A percentile compares a stretch with the other conserved stretches of the same genome.
Evolutionary conservation across 2,113 vertebrate species (phyloP).

Genomic region (Hemicordylus capensis): DNA sequence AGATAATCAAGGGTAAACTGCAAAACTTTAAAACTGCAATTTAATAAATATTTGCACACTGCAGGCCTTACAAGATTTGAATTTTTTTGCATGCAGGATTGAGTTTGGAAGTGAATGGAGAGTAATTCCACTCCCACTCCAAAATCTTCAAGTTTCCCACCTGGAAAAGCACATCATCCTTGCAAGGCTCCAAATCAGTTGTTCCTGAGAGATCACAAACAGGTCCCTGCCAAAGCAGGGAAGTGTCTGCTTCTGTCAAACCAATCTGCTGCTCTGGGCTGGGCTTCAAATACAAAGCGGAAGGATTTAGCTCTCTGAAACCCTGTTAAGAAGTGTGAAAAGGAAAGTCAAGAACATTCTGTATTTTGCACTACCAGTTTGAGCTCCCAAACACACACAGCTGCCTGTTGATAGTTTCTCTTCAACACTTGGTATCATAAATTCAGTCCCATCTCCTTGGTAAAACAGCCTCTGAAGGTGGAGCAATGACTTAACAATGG

Average conservation of each 20-base stretch:
- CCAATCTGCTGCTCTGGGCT: slow-evolving; percentile 7
- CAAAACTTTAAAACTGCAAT: background rate
- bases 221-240: slow-evolving; percentile 43
- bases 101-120: background rate
- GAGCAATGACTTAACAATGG: background rate
- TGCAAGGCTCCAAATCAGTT: background rate
- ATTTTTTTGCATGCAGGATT: background rate
- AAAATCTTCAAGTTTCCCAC: slow-evolving; percentile 27
- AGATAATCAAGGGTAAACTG: too few relatives aligned
- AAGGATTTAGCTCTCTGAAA: slow-evolving; percentile 76
- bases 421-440: background rate
- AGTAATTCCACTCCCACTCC: too few relatives aligned
- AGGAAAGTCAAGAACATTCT: accelerated
- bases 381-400: background rate
- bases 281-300: slow-evolving; percentile 79
- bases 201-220: slow-evolving; percentile 26
- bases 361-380: accelerated
- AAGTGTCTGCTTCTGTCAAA: slow-evolving; percentile 17
- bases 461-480: background rate
- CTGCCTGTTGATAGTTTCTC: background rate
- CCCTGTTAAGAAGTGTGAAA: slow-evolving; percentile 66
- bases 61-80: background rate
- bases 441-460: background rate
- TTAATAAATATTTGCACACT: background rate
- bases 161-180: slow-evolving; percentile 33